These are phyloP conservation scores for Protonibea diacanthus DNA, from an alignment of 2,797 vertebrate species.

Conservation along the genomic window DNA sequence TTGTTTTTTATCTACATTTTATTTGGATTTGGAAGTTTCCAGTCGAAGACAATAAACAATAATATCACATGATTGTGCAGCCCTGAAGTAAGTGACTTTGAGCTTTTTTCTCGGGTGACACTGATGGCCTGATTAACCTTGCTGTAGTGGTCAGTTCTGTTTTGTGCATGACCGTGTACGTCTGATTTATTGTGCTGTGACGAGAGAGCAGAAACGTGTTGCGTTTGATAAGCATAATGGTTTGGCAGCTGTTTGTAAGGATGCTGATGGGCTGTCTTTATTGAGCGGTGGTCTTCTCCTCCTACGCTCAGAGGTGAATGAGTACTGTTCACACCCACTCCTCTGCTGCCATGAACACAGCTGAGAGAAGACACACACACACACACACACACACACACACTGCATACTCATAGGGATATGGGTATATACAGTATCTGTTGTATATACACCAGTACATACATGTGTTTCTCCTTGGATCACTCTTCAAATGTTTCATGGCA, in stretches of 20 bases:
- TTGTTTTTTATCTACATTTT: background rate
- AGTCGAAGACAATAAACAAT: background rate
- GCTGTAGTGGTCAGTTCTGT: slow-evolving; percentile 13
- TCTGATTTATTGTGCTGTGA: slow-evolving; percentile 41
- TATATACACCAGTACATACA: background rate
- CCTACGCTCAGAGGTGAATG: slow-evolving; percentile 55
- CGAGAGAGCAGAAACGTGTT: slow-evolving; percentile 31
- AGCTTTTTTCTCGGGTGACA: too few relatives aligned
- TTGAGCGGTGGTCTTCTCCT: slow-evolving; percentile 62
- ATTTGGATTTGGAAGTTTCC: background rate
- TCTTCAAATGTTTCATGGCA: slow-evolving; percentile 24
- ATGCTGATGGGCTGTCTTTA: slow-evolving; percentile 55
- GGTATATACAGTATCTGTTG: background rate
- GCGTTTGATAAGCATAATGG: slow-evolving; percentile 38
- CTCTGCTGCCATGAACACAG: slow-evolving; percentile 26
- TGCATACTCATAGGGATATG: background rate
- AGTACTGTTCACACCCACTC: slow-evolving; percentile 49
- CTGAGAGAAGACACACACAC: slow-evolving; percentile 42
- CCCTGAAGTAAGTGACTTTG: background rate
- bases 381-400: slow-evolving; percentile 36
- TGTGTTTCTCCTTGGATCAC: slow-evolving; percentile 30
- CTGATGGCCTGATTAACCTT: slow-evolving; percentile 20
- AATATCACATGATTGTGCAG: background rate
- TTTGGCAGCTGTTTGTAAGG: slow-evolving; percentile 48
- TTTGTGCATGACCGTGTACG: background rate